Conservation (phyloP, 2,888 invertebrate genomes). For the Tineola bisselliella region DNA sequence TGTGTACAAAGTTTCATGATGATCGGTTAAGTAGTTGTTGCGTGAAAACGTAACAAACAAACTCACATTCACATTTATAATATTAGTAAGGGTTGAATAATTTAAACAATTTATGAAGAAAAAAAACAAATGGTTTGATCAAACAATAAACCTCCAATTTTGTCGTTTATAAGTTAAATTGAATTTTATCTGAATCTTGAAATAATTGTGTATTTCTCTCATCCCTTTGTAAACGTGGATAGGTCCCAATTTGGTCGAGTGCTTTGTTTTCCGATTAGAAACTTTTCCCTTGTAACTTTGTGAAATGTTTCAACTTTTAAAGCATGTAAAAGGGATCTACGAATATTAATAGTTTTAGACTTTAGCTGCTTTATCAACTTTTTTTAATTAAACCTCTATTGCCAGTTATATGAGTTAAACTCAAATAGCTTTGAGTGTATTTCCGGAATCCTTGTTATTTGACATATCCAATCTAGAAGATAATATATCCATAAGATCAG, state of each 20-base stretch:
- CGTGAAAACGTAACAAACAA: too few relatives aligned
- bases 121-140: not conserved
- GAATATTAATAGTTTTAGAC: not conserved
- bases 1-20: too few relatives aligned
- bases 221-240: not conserved
- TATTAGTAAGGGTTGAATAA: not conserved
- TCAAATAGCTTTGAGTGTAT: too few relatives aligned
- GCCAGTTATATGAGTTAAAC: too few relatives aligned
- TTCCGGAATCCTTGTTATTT: too few relatives aligned
- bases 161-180: not conserved
- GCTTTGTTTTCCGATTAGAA: not conserved
- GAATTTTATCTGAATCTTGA: not conserved
- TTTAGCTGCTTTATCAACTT: too few relatives aligned
- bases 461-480: too few relatives aligned
- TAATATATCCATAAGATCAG: too few relatives aligned
- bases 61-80: too few relatives aligned
- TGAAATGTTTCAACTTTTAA: not conserved
- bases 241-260: not conserved
- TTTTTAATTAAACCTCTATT: too few relatives aligned
- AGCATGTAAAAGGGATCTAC: not conserved
- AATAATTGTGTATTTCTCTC: not conserved
- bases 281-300: not conserved
- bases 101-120: not conserved
- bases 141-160: not conserved
- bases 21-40: too few relatives aligned